Evolutionary conservation across 2,888 invertebrate genomes (phyloP), one percentile per base, ranked within the genome.

Genomic region (Blastobasis adustella): DNA sequence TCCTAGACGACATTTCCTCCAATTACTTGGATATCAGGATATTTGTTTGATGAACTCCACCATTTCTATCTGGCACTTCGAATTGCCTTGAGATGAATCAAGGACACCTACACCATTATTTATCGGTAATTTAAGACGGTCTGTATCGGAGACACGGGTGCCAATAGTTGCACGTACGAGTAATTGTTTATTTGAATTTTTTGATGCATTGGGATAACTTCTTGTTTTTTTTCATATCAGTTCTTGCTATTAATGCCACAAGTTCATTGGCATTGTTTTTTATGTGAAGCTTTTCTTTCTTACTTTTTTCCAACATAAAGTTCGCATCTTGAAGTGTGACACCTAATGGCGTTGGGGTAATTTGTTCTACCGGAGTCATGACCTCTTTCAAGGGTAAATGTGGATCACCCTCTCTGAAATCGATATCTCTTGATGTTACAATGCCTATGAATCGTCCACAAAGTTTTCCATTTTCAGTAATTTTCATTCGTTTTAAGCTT

Each of bases 11-110:
- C 98, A 90, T 99, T 99, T 55, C 99, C 99, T 49, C 96, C 99
- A 65, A 23, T 23, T 23, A 23, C 23, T 23, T 23, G 23, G 23
- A 23, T 23, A 23, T 23, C 23, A 23, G 23, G 23, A 23, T 23
- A 23, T 23, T 23, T 23, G 23, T 23, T 23, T 23, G 23, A 2
- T 23, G 23, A 23, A 23, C 23, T 23, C 3, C 23, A 23, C 23
- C 23, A 23, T 23, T 23, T 23, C 2, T 23, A 99, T 94, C 82
- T 99, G 99, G 80, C 96, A 99, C 41, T 92, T 90, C 0, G 98
- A 98, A 77, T 99, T 98, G 49, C 99, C 99, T 83, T 99, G 99
- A 5, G 98, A 98, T 0, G 99, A 99, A 81, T 99, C n/a, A n/a
- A n/a, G n/a, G n/a, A n/a, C n/a, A n/a, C n/a, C n/a, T n/a, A n/a